Conservation (phyloP, 2,113 vertebrate genomes). For the Polypterus bichir region DNA sequence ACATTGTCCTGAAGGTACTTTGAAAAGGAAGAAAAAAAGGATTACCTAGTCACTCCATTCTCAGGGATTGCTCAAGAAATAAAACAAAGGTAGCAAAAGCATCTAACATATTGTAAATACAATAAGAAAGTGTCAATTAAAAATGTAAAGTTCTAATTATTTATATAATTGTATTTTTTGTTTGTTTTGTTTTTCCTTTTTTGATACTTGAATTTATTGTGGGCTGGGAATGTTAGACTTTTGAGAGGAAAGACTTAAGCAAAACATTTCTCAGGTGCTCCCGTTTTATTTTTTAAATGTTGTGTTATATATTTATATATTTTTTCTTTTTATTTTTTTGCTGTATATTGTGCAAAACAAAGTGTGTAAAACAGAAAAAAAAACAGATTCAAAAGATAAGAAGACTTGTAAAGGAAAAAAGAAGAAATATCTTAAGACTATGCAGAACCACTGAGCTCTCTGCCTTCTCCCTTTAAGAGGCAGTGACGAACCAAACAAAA, state of each 20-base stretch:
- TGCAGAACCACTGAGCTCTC: conserved; percentile 54
- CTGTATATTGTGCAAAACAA: conserved; percentile 38
- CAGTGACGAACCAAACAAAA: conserved; percentile 8
- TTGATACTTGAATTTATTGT: conserved; percentile 79
- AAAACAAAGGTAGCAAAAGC: conserved; percentile 78
- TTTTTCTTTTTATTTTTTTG: conserved; percentile 20
- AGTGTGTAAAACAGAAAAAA: conserved; percentile 26
- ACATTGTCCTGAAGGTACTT: conserved; percentile 12
- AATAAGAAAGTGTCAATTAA: conserved; percentile 91
- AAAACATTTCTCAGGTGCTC: conserved; percentile 87
- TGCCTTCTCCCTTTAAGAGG: conserved; percentile 13
- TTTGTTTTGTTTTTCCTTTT: conserved; percentile 45
- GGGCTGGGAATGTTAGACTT: conserved; percentile 57
- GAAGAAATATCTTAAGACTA: conserved; percentile 46
- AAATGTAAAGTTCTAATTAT: conserved; percentile 99
- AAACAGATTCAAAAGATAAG: conserved; percentile 26
- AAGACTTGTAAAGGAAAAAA: conserved; percentile 26
- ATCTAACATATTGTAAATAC: conserved; percentile 98
- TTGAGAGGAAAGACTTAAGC: conserved; percentile 53
- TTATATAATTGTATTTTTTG: conserved; percentile 79
- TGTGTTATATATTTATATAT: conserved; percentile 18
- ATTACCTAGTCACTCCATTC: conserved; percentile 59
- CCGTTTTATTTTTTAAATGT: conserved; percentile 49
- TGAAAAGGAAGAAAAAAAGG: conserved; percentile 28
- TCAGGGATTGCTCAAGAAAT: conserved; percentile 98